These are phyloP conservation scores for Blera fallax DNA, from an alignment of 2,888 invertebrate species.

Conservation along the genomic window DNA sequence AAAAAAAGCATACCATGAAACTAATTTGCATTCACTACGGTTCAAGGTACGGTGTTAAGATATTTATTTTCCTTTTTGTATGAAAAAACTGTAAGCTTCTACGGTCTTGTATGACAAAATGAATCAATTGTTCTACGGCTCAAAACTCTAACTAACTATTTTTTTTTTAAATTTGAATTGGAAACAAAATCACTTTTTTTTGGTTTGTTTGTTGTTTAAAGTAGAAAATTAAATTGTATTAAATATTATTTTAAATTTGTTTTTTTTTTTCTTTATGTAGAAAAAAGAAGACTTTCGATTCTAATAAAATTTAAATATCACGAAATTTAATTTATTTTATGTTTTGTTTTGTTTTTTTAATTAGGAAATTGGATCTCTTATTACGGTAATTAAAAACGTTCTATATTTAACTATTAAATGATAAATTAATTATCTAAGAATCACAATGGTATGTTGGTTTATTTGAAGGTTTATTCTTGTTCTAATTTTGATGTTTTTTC, in stretches of 20 bases:
- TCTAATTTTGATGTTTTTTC: slow-evolving; percentile 25
- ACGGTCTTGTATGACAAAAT: slow-evolving; percentile 30
- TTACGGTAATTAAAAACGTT: slow-evolving; percentile 50
- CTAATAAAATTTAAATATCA: slow-evolving; percentile 65
- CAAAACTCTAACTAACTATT: slow-evolving; percentile 39
- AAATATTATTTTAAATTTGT: slow-evolving; percentile 27
- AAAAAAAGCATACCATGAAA: slow-evolving; percentile 42
- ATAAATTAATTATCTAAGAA: slow-evolving; percentile 78
- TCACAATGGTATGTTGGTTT: slow-evolving; percentile 79
- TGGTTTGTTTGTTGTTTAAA: slow-evolving; percentile 38
- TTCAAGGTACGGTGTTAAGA: slow-evolving; percentile 46
- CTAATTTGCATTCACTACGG: slow-evolving; percentile 58
- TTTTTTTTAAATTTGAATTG: slow-evolving; percentile 45
- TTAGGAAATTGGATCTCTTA: slow-evolving; percentile 74
- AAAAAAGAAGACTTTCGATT: slow-evolving; percentile 71
- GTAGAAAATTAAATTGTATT: slow-evolving; percentile 46
- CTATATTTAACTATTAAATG: slow-evolving; percentile 60
- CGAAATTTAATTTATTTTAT: slow-evolving; percentile 53
- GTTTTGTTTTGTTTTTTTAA: slow-evolving; percentile 58
- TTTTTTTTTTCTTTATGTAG: slow-evolving; percentile 71
- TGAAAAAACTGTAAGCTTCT: slow-evolving; percentile 19
- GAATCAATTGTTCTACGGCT: slow-evolving; percentile 52
- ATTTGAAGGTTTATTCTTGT: slow-evolving; percentile 43
- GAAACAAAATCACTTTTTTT: slow-evolving; percentile 53
- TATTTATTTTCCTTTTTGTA: slow-evolving; percentile 25